Conservation (phyloP, 1,140 invertebrate genomes). For the Drosophila albomicans region DNA sequence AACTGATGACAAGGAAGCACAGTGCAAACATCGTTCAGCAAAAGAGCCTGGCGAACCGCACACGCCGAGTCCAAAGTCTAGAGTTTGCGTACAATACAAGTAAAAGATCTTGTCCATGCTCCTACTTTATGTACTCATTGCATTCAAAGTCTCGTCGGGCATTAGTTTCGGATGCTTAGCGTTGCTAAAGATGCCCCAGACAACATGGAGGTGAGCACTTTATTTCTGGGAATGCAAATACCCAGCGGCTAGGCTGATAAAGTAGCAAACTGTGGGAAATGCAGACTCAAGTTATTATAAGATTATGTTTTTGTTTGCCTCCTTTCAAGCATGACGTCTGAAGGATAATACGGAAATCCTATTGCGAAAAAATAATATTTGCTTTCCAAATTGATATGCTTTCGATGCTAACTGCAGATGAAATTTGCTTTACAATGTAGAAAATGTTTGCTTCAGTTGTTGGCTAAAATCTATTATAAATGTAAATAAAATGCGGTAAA, state of each 20-base stretch:
- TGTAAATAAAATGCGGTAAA: too few relatives aligned
- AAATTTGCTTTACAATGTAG: too few relatives aligned
- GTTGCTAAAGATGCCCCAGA: slow-evolving; percentile 45
- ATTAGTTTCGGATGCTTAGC: slow-evolving; percentile 74
- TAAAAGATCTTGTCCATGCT: slow-evolving; percentile 5
- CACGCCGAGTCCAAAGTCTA: slow-evolving; percentile 57
- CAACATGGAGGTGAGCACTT: slow-evolving; percentile 33
- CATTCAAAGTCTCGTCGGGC: slow-evolving; percentile 24
- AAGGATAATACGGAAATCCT: background rate
- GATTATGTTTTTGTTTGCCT: slow-evolving; percentile 3
- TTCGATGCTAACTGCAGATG: background rate
- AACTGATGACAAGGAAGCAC: slow-evolving; percentile 60
- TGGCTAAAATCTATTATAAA: too few relatives aligned
- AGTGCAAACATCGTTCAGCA: slow-evolving; percentile 20
- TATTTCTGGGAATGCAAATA: slow-evolving; percentile 45
- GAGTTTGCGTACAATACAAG: background rate
- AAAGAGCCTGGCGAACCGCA: slow-evolving; percentile 67
- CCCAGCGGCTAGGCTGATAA: slow-evolving; percentile 37
- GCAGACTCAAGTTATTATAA: background rate
- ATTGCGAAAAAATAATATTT: background rate
- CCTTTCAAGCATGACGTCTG: background rate
- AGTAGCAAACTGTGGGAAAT: slow-evolving; percentile 44
- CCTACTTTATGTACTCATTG: background rate
- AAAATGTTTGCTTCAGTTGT: too few relatives aligned
- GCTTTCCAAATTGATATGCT: background rate